phyloP scores from a whole-genome alignment of 2,888 invertebrate genomes.

The Synergus japonicus region DNA sequence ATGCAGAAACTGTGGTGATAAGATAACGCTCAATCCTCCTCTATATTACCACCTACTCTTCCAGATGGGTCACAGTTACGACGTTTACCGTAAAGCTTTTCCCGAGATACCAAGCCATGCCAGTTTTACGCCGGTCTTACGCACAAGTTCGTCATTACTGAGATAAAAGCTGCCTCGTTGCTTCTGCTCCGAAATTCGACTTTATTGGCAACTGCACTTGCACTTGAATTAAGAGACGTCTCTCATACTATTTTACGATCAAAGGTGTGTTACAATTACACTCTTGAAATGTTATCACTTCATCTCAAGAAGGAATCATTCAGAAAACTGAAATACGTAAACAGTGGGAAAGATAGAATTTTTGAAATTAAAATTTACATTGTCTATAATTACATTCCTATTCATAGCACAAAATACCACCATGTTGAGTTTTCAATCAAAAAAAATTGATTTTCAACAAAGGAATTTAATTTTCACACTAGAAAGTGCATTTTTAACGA shows the following conservation, averaged over 20 bases:
- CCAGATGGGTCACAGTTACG: slow-evolving; percentile 55
- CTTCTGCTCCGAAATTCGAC: slow-evolving; percentile 30
- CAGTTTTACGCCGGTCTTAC: slow-evolving; percentile 40
- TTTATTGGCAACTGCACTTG: slow-evolving; percentile 31
- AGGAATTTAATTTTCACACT: no score
- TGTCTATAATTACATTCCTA: no score
- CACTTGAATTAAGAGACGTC: not conserved
- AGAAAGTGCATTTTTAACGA: no score
- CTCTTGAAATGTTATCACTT: not conserved
- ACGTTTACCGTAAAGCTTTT: slow-evolving; percentile 46
- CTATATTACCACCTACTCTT: slow-evolving; percentile 60
- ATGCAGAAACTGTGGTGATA: slow-evolving; percentile 54
- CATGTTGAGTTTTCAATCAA: no score
- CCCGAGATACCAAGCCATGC: slow-evolving; percentile 18
- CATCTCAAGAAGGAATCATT: no score
- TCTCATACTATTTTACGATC: not conserved
- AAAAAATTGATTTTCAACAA: no score
- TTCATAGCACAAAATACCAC: no score
- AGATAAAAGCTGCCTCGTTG: slow-evolving; percentile 39
- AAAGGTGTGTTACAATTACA: not conserved
- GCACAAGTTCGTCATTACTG: slow-evolving; percentile 40
- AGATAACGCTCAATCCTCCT: slow-evolving; percentile 66
- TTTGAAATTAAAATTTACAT: no score
- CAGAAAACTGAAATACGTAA: no score
- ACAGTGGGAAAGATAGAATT: no score